A percentile compares a stretch with the other conserved stretches of the same genome.
Evolutionary conservation across 53 echinoderm and acorn worm genomes (phyloP).

Genomic region (Paracentrotus lividus): DNA sequence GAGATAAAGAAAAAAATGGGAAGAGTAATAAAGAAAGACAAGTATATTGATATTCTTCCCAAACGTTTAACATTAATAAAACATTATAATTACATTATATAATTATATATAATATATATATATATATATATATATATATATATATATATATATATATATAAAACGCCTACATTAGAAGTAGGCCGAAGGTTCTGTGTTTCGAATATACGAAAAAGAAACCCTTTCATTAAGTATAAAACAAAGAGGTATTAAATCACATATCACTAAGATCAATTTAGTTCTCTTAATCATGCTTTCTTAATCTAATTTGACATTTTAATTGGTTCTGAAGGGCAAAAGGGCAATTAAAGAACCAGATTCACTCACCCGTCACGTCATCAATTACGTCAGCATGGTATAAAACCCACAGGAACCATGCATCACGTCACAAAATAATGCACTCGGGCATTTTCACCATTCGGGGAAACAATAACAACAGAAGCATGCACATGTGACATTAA

Average conservation of each 20-base stretch:
- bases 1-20: too few relatives aligned
- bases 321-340: not conserved
- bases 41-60: too few relatives aligned
- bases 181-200: not conserved
- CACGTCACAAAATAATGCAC: not conserved
- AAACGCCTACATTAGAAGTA: not conserved
- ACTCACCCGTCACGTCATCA: constrained; percentile 1
- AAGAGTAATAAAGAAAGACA: too few relatives aligned
- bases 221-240: not conserved
- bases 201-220: not conserved
- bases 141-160: too few relatives aligned
- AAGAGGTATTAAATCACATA: not conserved
- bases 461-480: not conserved
- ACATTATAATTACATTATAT: too few relatives aligned
- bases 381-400: not conserved
- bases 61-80: too few relatives aligned
- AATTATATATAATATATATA: too few relatives aligned
- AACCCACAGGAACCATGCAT: not conserved
- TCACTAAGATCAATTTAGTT: not conserved
- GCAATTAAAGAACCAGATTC: not conserved
- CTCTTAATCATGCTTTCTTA: not conserved
- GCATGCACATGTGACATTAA: not conserved
- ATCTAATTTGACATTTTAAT: not conserved
- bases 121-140: too few relatives aligned
- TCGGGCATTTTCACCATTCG: not conserved